A percentile compares a stretch with the other conserved stretches of the same genome.
Evolutionary conservation across 2,797 vertebrate species (phyloP).

Genomic region (Pseudopleuronectes americanus): DNA sequence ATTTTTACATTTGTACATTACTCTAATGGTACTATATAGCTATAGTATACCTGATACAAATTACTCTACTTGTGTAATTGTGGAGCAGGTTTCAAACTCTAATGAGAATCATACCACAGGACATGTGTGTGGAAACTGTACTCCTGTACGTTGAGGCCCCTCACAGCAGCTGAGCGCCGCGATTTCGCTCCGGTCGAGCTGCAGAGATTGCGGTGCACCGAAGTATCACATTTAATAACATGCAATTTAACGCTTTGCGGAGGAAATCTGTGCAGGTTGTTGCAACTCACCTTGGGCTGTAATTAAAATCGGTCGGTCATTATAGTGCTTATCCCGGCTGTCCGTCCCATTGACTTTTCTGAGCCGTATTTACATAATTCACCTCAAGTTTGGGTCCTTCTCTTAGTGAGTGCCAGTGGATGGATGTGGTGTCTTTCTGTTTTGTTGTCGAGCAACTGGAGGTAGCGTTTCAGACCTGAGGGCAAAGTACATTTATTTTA

Average conservation of each 20-base stretch:
- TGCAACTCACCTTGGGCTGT: slow-evolving; percentile 38
- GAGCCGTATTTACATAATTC: slow-evolving; percentile 43
- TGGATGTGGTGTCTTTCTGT: slow-evolving; percentile 6
- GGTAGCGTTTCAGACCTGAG: slow-evolving; percentile 5
- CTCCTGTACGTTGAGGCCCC: slow-evolving; percentile 11
- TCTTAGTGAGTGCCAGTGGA: slow-evolving; percentile 1
- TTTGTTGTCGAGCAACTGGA: neutral
- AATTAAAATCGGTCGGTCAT: slow-evolving; percentile 54
- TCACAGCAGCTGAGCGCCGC: neutral
- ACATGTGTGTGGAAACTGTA: slow-evolving; percentile 11
- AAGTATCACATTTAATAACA: slow-evolving; percentile 55
- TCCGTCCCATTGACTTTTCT: slow-evolving; percentile 38
- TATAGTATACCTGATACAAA: slow-evolving; percentile 28
- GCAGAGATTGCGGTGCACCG: slow-evolving; percentile 31
- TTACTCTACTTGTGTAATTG: slow-evolving; percentile 40
- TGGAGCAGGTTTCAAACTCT: slow-evolving; percentile 27
- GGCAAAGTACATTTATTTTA: slow-evolving; percentile 7
- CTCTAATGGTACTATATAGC: neutral
- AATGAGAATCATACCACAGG: slow-evolving; percentile 31
- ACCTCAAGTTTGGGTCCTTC: slow-evolving; percentile 13
- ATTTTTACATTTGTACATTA: slow-evolving; percentile 20
- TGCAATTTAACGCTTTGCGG: slow-evolving; percentile 54
- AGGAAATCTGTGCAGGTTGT: slow-evolving; percentile 45
- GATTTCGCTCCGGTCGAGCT: slow-evolving; percentile 20
- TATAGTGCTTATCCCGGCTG: slow-evolving; percentile 19